Conservation (phyloP, 2,888 invertebrate species). For the Melikaiella ostensackeni region DNA sequence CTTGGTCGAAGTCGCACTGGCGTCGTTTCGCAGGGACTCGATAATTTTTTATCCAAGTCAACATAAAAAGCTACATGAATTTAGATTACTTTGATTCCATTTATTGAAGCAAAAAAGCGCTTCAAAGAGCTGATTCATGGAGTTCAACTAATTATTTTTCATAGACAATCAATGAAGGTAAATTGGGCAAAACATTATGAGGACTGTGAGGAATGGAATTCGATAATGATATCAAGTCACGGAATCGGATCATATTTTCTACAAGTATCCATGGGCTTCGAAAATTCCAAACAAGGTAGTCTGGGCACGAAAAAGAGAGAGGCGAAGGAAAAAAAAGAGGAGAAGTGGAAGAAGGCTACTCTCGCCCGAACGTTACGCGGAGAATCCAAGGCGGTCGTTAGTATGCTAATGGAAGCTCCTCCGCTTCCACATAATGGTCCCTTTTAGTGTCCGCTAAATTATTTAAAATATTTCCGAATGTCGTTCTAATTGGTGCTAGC, state of each 20-base stretch:
- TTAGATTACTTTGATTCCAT: conserved; percentile 28
- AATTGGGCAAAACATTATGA: background rate
- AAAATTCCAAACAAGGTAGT: conserved; percentile 17
- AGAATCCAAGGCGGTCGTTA: conserved; percentile 72
- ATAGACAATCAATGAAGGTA: background rate
- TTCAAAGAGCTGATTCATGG: background rate
- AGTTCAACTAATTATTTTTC: background rate
- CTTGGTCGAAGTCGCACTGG: background rate
- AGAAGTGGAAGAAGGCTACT: conserved; percentile 46
- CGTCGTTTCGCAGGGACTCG: background rate
- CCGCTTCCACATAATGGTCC: conserved; percentile 51
- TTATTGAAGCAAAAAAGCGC: background rate
- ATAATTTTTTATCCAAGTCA: background rate
- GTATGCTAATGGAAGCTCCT: conserved; percentile 74
- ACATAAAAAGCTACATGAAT: conserved; percentile 17
- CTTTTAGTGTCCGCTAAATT: conserved; percentile 65
- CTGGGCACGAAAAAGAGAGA: background rate
- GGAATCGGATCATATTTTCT: conserved; percentile 20
- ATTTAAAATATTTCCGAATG: conserved; percentile 68
- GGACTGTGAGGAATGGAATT: background rate
- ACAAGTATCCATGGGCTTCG: background rate
- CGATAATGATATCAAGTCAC: background rate
- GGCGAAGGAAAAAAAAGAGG: conserved; percentile 19
- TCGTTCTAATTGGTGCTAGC: conserved; percentile 55
- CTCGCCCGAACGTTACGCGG: conserved; percentile 64